Evolutionary conservation across 2,797 vertebrate species (phyloP), one percentile per base, ranked within the genome.

Genomic region (Sebastes diploproa): DNA sequence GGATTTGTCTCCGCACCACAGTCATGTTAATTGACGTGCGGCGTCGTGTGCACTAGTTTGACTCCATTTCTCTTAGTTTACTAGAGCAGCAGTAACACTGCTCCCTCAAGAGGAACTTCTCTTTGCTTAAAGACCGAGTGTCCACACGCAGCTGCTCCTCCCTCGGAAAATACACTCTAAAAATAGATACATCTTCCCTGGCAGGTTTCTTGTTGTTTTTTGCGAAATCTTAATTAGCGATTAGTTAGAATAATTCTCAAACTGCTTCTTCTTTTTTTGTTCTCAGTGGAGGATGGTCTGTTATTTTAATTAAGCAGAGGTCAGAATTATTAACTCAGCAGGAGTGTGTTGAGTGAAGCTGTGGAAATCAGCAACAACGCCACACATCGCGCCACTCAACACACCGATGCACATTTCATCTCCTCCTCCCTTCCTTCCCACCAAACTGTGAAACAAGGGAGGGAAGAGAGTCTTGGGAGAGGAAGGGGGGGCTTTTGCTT

Each of bases 281-380:
- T 54, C 93, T 94, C 92, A 85, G 91, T 86, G 89, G 93, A 93
- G 92, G 90, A 92, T 91, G 89, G 92, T 90, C 89, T 95, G 93
- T 93, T 96, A 94, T 95, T 96, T 96, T 96, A 96, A 96, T 96
- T 96, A 96, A 95, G 93, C 89, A 89, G 89, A 92, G 95, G 96
- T 96, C 96, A 95, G 91, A 94, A 94, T 94, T 95, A 94, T 95
- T 94, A 95, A 95, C 94, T 93, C 94, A 94, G 94, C 91, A 91
- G 93, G 94, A 94, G 90, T 85, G 88, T 84, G 90, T 91, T 74
- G 89, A 92, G 88, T 81, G 89, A 93, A 86, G 92, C 83, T 76
- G 82, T 87, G 84, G 89, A 92, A 93, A 92, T 90, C 89, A 86
- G 85, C 81, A 91, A 90, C 87, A 82, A 90, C 62, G 75, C 86